These are phyloP conservation scores for Syngnathus typhle DNA, from an alignment of 2,113 vertebrate species.

Conservation along the genomic window DNA sequence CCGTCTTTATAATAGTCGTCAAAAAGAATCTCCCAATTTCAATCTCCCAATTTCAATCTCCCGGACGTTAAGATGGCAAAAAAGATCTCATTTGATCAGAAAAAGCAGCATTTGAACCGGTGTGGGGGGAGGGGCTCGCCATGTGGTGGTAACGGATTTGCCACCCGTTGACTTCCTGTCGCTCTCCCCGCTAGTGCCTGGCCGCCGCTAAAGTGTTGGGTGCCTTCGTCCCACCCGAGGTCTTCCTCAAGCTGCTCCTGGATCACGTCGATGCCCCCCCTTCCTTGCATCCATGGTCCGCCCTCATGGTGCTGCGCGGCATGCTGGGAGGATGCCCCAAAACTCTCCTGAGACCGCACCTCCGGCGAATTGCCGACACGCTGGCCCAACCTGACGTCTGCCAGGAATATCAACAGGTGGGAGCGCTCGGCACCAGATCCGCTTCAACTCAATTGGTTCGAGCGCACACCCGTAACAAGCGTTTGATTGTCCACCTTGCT, in stretches of 20 bases:
- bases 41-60: too few relatives aligned
- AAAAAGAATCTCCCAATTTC: too few relatives aligned
- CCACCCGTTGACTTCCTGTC: slow-evolving; percentile 43
- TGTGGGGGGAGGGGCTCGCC: too few relatives aligned
- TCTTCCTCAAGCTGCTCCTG: slow-evolving; percentile 80
- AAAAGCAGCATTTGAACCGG: too few relatives aligned
- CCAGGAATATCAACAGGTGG: slow-evolving; percentile 80
- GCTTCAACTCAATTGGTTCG: too few relatives aligned
- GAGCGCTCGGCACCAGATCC: too few relatives aligned
- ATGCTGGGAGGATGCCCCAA: slow-evolving; percentile 76
- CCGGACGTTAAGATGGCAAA: too few relatives aligned
- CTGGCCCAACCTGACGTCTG: slow-evolving; percentile 73
- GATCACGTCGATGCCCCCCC: slow-evolving; percentile 65
- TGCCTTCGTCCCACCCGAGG: slow-evolving; percentile 80
- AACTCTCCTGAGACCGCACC: slow-evolving; percentile 72
- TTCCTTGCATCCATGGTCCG: slow-evolving; percentile 69
- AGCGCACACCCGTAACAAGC: too few relatives aligned
- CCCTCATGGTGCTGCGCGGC: slow-evolving; percentile 78
- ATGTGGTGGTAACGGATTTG: background rate
- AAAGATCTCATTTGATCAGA: too few relatives aligned
- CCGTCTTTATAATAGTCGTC: too few relatives aligned
- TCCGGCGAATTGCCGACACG: slow-evolving; percentile 61
- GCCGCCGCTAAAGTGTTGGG: slow-evolving; percentile 82
- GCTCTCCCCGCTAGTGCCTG: slow-evolving; percentile 65
- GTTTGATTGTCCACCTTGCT: too few relatives aligned